Evolutionary conservation across 2,113 vertebrate species (phyloP), one percentile per base, ranked within the genome.

Genomic region (Terrapene triunguis): DNA sequence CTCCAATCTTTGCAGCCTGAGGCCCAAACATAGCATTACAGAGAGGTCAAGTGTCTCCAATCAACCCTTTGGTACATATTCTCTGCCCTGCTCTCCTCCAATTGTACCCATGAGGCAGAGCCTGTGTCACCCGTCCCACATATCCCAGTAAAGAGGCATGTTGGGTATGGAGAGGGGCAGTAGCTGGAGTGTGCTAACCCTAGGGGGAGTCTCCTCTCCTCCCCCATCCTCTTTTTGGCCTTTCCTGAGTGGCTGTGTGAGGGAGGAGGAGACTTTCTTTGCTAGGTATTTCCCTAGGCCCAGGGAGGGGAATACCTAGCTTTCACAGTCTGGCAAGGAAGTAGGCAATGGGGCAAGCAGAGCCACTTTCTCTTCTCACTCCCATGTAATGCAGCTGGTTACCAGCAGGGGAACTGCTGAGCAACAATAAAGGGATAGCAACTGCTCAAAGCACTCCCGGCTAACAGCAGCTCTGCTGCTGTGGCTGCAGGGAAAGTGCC

Each of bases 101-200:
- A 24, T 35, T 80, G 21, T 38, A 38, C 2, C 38, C 19, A 38
- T 51, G 59, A 22, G 3, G 29, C 80, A 69, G 48, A 8, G 16
- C 35, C 55, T 7, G 80, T 24, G n/a, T 62, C 29, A 82, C 32
- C 35, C 51, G 74, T 48, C 42, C 14, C 32, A 54, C 17, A 32
- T 79, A 32, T 14, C 3, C 79, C 54, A 59, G 2, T 42, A 51
- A 51, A 87, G 48, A 48, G 48, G 47, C 4, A 12, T 8, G 76
- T 5, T 21, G 24, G 22, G 50, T 35, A 35, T 4, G 7, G 32
- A 81, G 57, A 25, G 53, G 42, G 91, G 27, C 22, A 81, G 69
- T 5, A 25, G 35, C 2, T 25, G 21, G 32, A 48, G 1, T 0
- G 32, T 21, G 9, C 27, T 44, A 27, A 38, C 35, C 16, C 17